Evolutionary conservation across 2,797 vertebrate species (phyloP).

Genomic region (Schizopygopsis pylzovi): DNA sequence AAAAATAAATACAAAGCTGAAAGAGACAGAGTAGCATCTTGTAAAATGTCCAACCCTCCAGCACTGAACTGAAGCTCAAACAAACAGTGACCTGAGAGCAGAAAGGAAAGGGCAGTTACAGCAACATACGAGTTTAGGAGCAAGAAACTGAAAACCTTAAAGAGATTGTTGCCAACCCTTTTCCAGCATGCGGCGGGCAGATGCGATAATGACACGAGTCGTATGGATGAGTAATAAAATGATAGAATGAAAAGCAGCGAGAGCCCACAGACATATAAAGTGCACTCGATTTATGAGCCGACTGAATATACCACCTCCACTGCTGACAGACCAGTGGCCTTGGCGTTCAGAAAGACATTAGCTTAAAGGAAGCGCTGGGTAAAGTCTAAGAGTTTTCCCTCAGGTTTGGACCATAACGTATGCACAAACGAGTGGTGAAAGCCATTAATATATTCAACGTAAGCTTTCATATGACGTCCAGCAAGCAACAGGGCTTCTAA

Average conservation of each 20-base stretch:
- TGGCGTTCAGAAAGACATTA: conserved; percentile 32
- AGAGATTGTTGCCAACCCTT: background rate
- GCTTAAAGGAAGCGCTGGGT: background rate
- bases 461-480: conserved; percentile 38
- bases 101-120: background rate
- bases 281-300: conserved; percentile 44
- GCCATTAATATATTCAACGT: conserved; percentile 25
- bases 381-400: conserved; percentile 13
- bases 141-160: conserved; percentile 31
- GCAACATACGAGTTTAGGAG: background rate
- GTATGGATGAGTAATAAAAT: conserved; percentile 59
- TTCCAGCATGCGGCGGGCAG: conserved; percentile 12
- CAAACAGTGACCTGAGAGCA: background rate
- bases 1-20: background rate
- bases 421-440: background rate
- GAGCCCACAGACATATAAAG: conserved; percentile 61
- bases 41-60: background rate
- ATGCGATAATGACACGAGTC: conserved; percentile 53
- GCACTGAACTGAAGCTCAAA: background rate
- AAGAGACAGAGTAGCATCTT: background rate
- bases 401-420: background rate
- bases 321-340: conserved; percentile 34
- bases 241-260: conserved; percentile 40
- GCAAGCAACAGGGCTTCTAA: conserved; percentile 63
- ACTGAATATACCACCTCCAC: conserved; percentile 28